Evolutionary conservation across 2,888 invertebrate species (phyloP).

Genomic region (Nematopogon swammerdamellus): DNA sequence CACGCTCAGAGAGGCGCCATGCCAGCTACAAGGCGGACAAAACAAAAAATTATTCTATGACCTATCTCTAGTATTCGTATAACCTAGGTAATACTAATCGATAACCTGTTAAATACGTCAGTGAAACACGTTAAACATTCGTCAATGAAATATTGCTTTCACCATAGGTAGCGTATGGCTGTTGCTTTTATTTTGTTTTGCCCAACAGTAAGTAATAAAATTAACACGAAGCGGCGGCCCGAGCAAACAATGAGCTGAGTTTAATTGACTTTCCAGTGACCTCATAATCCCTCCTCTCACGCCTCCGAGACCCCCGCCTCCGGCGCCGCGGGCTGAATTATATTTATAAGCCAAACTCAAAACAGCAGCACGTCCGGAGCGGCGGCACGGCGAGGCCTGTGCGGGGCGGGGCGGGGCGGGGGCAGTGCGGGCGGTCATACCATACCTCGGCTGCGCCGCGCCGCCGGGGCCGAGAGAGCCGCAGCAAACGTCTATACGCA

Average conservation of each 20-base stretch:
- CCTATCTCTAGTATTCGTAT: too few species aligned
- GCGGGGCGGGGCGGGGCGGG: conserved; percentile 22
- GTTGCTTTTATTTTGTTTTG: neutral
- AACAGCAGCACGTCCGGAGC: conserved; percentile 15
- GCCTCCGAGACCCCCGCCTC: conserved; percentile 18
- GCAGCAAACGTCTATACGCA: neutral
- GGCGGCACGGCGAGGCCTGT: conserved; percentile 8
- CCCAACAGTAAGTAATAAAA: neutral
- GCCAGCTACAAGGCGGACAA: too few species aligned
- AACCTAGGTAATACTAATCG: too few species aligned
- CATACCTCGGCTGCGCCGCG: neutral
- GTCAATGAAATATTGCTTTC: too few species aligned
- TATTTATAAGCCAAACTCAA: conserved; percentile 48
- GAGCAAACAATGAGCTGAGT: conserved; percentile 25
- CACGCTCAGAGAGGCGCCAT: too few species aligned
- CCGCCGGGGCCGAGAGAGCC: conserved; percentile 7
- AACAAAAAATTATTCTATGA: too few species aligned
- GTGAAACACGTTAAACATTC: too few species aligned
- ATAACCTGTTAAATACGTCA: too few species aligned
- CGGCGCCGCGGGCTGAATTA: conserved; percentile 46
- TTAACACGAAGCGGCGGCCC: neutral
- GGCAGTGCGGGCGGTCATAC: conserved; percentile 17
- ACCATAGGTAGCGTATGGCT: too few species aligned
- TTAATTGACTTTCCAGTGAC: conserved; percentile 53
- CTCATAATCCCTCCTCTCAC: conserved; percentile 35